A percentile compares a stretch with the other conserved stretches of the same genome.
These are phyloP conservation scores for Hylaeus volcanicus DNA, from an alignment of 1,140 invertebrate species.

Conservation along the genomic window DNA sequence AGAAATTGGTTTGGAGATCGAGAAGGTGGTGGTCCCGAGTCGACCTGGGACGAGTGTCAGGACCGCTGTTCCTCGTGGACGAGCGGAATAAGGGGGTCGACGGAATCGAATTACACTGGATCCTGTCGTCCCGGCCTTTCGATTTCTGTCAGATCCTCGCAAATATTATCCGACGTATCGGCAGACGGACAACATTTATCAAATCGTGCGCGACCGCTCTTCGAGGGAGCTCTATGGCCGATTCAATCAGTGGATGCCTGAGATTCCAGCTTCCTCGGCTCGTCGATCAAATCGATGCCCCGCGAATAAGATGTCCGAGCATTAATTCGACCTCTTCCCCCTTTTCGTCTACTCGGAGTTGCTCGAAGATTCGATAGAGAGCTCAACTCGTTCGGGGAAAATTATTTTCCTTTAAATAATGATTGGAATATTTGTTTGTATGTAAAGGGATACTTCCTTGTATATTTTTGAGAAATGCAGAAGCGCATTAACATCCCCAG, in stretches of 20 bases:
- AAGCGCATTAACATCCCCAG: no score
- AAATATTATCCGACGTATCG: slow-evolving; percentile 77
- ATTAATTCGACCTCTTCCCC: slow-evolving; percentile 61
- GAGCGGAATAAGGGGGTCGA: slow-evolving; percentile 29
- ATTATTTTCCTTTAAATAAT: no score
- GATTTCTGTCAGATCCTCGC: slow-evolving; percentile 63
- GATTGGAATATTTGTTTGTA: no score
- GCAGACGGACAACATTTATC: slow-evolving; percentile 76
- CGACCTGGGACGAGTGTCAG: slow-evolving; percentile 42
- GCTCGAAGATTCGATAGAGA: no score
- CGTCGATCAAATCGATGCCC: slow-evolving; percentile 66
- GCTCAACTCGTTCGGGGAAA: no score
- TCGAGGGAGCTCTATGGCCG: slow-evolving; percentile 38
- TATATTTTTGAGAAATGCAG: no score
- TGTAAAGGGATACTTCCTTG: no score
- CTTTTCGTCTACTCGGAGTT: no score
- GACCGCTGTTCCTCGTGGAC: slow-evolving; percentile 42
- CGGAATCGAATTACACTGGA: slow-evolving; percentile 63
- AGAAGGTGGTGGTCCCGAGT: slow-evolving; percentile 24
- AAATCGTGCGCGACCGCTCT: slow-evolving; percentile 60
- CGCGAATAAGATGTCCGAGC: slow-evolving; percentile 74
- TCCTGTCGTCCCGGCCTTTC: slow-evolving; percentile 43
- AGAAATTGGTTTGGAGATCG: slow-evolving; percentile 45
- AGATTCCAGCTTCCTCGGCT: slow-evolving; percentile 67
- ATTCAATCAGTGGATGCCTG: slow-evolving; percentile 79